Base-by-base conservation (phyloP, 2,888 invertebrate species). In the Cephus spinipes region DNA sequence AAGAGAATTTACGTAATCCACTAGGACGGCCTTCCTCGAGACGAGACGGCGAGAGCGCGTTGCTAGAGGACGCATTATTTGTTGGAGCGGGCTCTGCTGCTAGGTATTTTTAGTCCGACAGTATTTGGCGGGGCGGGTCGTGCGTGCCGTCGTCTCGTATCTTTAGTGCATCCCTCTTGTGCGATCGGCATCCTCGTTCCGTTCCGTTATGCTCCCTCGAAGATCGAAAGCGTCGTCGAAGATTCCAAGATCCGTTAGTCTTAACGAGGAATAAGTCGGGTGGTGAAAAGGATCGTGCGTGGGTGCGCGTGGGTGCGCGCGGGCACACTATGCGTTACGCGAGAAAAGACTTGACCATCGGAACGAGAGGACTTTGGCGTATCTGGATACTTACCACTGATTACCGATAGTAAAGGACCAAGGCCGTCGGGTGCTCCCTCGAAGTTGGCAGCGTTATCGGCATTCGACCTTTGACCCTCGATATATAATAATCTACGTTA, bases 81-180 rank as follows among this genome's bases (percentile, higher is more conserved):
- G 87, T 86, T 85, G 85, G 84, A 85, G 86, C 86, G 82, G 71
- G 82, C 84, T 85, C 81, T 84, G 89, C 88, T 86, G 83, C 82
- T 83, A 84, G 89, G 80, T 91, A 91, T 91, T 91, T 91, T 91
- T 90, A 91, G 91, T 89, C 85, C 85, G 87, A 85, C 87, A 89
- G 87, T 89, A 90, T 91, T 91, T 91, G 91, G 91, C 91, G 90
- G 90, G 89, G 88, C 86, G 88, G 84, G 83, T 85, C 80, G 85
- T 82, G 79, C 80, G 82, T 68, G 75, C 31, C 74, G 40, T 40
- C 83, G 81, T 30, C 79, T 86, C 84, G 81, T 83, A 82, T 78
- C 81, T 85, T 86, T 83, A 86, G 87, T 87, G 84, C 83, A 83
- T 87, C 84, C 83, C 83, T 84, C 79, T 84, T 82, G 84, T 77